Conservation (phyloP, 2,797 vertebrate genomes). For the Cygnus olor region DNA sequence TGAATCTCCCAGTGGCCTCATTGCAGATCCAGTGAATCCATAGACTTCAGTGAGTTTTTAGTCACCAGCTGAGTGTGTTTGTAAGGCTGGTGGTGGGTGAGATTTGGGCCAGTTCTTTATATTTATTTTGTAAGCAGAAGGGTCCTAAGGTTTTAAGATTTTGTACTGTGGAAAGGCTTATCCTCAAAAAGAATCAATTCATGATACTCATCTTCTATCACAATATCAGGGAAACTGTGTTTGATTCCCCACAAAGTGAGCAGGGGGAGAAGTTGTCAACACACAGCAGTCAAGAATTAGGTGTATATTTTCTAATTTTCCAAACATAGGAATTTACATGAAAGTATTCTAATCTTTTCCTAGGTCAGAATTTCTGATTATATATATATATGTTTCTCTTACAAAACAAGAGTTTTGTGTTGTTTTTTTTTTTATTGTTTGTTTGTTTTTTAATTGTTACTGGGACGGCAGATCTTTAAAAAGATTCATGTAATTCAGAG, state of each 20-base stretch:
- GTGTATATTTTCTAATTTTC: background rate
- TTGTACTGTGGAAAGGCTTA: background rate
- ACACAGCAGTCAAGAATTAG: background rate
- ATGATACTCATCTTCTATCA: background rate
- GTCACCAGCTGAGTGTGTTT: background rate
- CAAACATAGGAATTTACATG: background rate
- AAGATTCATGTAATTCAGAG: background rate
- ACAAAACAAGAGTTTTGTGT: background rate
- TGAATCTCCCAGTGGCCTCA: background rate
- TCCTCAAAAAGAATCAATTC: background rate
- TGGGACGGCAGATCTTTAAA: background rate
- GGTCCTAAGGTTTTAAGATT: background rate
- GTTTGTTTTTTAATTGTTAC: background rate
- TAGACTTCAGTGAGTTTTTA: background rate
- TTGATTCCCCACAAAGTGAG: background rate
- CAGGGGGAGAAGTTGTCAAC: background rate
- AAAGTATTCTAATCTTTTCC: background rate
- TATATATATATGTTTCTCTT: background rate
- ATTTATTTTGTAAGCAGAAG: background rate
- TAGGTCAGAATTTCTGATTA: background rate
- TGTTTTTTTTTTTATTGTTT: background rate
- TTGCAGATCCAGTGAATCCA: background rate
- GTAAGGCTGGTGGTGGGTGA: background rate
- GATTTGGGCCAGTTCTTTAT: background rate
- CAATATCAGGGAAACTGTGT: background rate